A percentile compares a stretch with the other conserved stretches of the same genome.
Evolutionary conservation across 2,888 invertebrate genomes (phyloP).

Genomic region (Watsonalla cultraria): DNA sequence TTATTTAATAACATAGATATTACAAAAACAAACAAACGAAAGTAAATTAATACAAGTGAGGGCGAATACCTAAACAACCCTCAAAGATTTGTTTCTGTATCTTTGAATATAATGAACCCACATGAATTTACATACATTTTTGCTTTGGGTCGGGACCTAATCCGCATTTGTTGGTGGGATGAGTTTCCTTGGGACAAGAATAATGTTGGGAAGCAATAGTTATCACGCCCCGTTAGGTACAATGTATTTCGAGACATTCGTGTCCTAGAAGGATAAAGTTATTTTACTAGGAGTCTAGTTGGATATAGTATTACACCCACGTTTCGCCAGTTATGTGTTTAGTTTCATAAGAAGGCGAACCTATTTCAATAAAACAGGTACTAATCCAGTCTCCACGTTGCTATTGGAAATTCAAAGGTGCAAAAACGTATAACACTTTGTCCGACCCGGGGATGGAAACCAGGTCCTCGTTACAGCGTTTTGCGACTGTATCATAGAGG

Average conservation of each 20-base stretch:
- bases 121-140: slow-evolving; percentile 15
- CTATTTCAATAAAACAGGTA: too few species aligned
- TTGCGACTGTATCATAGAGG: too few species aligned
- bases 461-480: too few species aligned
- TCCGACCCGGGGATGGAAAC: too few species aligned
- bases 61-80: not conserved
- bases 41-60: not conserved
- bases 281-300: not conserved
- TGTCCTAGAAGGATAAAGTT: not conserved
- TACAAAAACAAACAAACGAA: not conserved
- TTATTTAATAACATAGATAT: not conserved
- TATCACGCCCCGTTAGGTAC: not conserved
- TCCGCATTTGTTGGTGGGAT: slow-evolving; percentile 9
- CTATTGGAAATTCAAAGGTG: too few species aligned
- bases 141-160: slow-evolving; percentile 12
- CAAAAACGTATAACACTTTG: too few species aligned
- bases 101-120: slow-evolving; percentile 10
- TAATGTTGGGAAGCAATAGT: slow-evolving; percentile 4
- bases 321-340: too few species aligned
- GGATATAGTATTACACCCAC: not conserved
- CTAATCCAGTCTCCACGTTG: too few species aligned
- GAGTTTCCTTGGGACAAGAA: slow-evolving; percentile 11
- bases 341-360: too few species aligned
- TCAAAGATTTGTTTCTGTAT: slow-evolving; percentile 6
- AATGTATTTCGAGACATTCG: not conserved